Conservation (phyloP, 2,888 invertebrate species). For the Cataglyphis albicans region DNA sequence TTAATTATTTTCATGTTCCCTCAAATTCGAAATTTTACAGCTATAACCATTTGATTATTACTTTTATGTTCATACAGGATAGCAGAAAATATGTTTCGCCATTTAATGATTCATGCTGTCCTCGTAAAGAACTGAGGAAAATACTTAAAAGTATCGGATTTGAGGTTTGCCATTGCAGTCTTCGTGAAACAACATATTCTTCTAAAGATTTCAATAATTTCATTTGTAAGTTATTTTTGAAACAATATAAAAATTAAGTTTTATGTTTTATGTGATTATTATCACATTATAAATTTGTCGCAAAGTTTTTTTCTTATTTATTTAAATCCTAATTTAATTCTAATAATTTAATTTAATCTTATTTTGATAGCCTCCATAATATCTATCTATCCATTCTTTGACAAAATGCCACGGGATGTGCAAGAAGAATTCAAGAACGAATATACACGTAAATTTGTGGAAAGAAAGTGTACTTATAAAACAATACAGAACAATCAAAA, state of each 20-base stretch:
- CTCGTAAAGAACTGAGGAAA: background rate
- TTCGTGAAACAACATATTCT: background rate
- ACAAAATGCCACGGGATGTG: background rate
- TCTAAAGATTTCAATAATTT: background rate
- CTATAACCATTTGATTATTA: background rate
- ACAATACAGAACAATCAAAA: background rate
- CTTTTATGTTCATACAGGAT: background rate
- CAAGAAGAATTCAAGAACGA: background rate
- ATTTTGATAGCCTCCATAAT: background rate
- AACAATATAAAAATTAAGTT: background rate
- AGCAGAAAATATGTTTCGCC: background rate
- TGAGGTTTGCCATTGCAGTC: background rate
- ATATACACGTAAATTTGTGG: background rate
- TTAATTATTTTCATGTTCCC: background rate
- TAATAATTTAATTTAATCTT: background rate
- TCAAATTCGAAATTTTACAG: background rate
- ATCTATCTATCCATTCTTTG: background rate
- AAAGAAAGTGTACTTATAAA: background rate
- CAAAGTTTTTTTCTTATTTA: background rate
- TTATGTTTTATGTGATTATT: background rate
- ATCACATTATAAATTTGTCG: background rate
- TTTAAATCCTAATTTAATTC: too few species aligned
- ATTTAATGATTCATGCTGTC: background rate
- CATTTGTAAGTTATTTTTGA: background rate
- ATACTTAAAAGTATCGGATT: conserved; percentile 23